Conservation (phyloP, 2,797 vertebrate species). For the Myoxocephalus aenaeus region DNA sequence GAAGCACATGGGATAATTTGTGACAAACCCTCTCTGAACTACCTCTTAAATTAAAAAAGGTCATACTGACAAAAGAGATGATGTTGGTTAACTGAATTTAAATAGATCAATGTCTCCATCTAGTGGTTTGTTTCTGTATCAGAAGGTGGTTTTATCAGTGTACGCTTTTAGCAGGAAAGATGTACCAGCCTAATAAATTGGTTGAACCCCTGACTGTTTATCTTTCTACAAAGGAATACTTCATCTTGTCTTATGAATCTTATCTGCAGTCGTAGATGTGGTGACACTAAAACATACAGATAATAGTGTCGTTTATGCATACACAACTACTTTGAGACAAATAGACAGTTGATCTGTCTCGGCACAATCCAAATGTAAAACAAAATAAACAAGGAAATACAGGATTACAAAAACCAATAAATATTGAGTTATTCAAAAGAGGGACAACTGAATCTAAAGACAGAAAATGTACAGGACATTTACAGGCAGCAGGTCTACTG, state of each 20-base stretch:
- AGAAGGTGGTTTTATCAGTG: background rate
- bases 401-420: background rate
- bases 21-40: background rate
- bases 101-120: conserved; percentile 61
- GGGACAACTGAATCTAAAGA: background rate
- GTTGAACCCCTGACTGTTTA: background rate
- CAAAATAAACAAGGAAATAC: background rate
- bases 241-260: background rate
- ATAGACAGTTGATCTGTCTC: background rate
- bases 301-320: background rate
- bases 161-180: background rate
- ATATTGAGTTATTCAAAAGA: background rate
- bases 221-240: background rate
- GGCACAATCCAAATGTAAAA: background rate
- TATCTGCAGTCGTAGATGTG: background rate
- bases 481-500: background rate
- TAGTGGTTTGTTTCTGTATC: conserved; percentile 51
- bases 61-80: background rate
- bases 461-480: background rate
- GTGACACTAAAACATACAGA: background rate
- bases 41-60: background rate
- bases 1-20: background rate
- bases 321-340: background rate
- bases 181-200: background rate
- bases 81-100: background rate